A percentile compares a stretch with the other conserved stretches of the same genome.
Evolutionary conservation across 2,797 vertebrate genomes (phyloP).

Genomic region (Pseudochaenichthys georgianus): DNA sequence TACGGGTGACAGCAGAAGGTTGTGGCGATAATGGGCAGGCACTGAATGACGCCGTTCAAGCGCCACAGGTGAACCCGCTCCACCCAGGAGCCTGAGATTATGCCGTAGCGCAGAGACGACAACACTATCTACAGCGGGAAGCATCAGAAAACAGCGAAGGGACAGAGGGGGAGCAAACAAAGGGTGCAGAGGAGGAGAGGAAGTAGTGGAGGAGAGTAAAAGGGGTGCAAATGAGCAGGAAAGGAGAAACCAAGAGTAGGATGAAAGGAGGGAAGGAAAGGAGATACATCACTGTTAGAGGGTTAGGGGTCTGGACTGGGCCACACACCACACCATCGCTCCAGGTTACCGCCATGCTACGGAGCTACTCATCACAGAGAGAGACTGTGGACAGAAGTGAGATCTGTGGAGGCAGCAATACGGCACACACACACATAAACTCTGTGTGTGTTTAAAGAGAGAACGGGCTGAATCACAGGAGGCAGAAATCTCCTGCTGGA

Average conservation of each 20-base stretch:
- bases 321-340: slow-evolving; percentile 57
- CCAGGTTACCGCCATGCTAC: slow-evolving; percentile 53
- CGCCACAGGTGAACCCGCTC: slow-evolving; percentile 85
- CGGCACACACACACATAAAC: slow-evolving; percentile 21
- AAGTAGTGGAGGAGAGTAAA: slow-evolving; percentile 28
- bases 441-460: slow-evolving; percentile 46
- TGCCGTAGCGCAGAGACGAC: slow-evolving; percentile 86
- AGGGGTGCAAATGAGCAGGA: slow-evolving; percentile 5
- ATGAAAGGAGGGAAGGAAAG: slow-evolving; percentile 57
- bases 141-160: slow-evolving; percentile 64
- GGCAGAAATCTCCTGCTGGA: slow-evolving; percentile 53
- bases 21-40: slow-evolving; percentile 84
- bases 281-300: slow-evolving; percentile 80
- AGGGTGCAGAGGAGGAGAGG: slow-evolving; percentile 42
- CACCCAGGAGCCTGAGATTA: slow-evolving; percentile 87
- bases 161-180: slow-evolving; percentile 53
- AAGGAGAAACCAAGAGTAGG: slow-evolving; percentile 1
- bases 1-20: slow-evolving; percentile 87
- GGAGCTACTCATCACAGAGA: slow-evolving; percentile 37
- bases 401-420: slow-evolving; percentile 49
- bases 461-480: slow-evolving; percentile 47
- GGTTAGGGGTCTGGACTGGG: slow-evolving; percentile 68
- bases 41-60: slow-evolving; percentile 83
- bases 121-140: slow-evolving; percentile 82
- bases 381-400: slow-evolving; percentile 31